phyloP scores from a whole-genome alignment of 1,140 invertebrate genomes.

The Copidosoma floridanum region DNA sequence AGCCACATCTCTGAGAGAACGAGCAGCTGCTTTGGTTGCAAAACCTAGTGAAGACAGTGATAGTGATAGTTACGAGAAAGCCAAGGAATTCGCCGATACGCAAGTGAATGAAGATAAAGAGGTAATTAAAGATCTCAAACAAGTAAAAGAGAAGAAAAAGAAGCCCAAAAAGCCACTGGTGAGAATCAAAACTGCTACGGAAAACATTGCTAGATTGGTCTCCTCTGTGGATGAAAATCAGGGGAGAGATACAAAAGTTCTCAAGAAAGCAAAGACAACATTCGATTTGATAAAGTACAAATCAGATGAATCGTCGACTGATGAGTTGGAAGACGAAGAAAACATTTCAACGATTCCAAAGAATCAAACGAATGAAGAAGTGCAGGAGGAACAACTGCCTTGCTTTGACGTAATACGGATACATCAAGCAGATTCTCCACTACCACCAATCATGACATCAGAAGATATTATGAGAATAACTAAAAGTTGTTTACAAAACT shows the following conservation, averaged over 20 bases:
- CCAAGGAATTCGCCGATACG: not conserved
- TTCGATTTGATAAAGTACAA: not conserved
- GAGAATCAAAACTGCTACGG: constrained; percentile 26
- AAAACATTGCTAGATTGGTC: not conserved
- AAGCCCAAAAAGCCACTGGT: constrained; percentile 13
- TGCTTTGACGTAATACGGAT: not conserved
- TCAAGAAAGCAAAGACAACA: constrained; percentile 17
- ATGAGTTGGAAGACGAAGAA: not conserved
- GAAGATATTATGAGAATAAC: constrained; percentile 35
- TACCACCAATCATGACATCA: constrained; percentile 20
- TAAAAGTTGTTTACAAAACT: constrained; percentile 13
- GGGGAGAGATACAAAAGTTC: not conserved
- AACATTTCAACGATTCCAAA: not conserved
- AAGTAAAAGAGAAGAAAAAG: not conserved
- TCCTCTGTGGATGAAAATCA: not conserved
- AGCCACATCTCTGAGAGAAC: constrained; percentile 38
- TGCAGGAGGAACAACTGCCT: not conserved
- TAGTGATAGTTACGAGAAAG: constrained; percentile 20
- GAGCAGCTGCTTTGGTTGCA: constrained; percentile 29
- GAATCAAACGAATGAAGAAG: not conserved
- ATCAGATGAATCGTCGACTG: not conserved
- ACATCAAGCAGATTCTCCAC: not conserved
- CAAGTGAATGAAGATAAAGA: constrained; percentile 1
- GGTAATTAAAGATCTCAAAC: not conserved
- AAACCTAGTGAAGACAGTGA: constrained; percentile 33